Evolutionary conservation across 2,113 vertebrate genomes (phyloP).

Genomic region (Cardinalis cardinalis): DNA sequence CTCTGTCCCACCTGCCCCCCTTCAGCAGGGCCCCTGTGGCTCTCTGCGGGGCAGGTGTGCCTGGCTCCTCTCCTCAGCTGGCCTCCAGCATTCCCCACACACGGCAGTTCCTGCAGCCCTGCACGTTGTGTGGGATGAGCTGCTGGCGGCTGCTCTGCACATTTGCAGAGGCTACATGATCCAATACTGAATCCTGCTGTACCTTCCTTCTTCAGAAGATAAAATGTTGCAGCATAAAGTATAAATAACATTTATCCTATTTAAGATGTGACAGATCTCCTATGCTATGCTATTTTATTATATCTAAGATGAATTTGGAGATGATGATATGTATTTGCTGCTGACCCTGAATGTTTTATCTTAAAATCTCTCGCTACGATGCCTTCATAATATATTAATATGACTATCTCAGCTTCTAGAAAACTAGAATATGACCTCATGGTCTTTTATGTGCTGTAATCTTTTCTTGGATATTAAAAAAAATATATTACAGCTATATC

Average conservation of each 20-base stretch:
- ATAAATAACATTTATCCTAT: constrained; percentile 34
- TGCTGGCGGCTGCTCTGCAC: rapidly evolving
- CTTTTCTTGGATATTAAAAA: not conserved
- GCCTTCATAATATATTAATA: constrained; percentile 5
- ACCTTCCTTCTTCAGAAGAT: not conserved
- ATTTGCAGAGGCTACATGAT: not conserved
- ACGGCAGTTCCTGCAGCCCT: rapidly evolving
- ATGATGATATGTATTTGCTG: not conserved
- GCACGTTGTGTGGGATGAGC: not conserved
- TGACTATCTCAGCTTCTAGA: not conserved
- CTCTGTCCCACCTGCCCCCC: not conserved
- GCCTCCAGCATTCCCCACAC: not conserved
- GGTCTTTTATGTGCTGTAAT: not conserved
- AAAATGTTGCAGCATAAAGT: not conserved
- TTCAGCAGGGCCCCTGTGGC: not conserved
- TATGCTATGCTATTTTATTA: not conserved
- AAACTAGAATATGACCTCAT: not conserved
- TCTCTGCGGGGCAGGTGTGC: not conserved
- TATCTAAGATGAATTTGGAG: constrained; percentile 6
- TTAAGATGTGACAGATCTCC: not conserved
- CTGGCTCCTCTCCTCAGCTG: not conserved
- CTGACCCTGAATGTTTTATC: constrained; percentile 14
- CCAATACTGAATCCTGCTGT: not conserved
- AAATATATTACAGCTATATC: not conserved
- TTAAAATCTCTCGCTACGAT: constrained; percentile 11